These are phyloP conservation scores for Parelbella ahira DNA, from an alignment of 2,888 invertebrate species.

Conservation along the genomic window DNA sequence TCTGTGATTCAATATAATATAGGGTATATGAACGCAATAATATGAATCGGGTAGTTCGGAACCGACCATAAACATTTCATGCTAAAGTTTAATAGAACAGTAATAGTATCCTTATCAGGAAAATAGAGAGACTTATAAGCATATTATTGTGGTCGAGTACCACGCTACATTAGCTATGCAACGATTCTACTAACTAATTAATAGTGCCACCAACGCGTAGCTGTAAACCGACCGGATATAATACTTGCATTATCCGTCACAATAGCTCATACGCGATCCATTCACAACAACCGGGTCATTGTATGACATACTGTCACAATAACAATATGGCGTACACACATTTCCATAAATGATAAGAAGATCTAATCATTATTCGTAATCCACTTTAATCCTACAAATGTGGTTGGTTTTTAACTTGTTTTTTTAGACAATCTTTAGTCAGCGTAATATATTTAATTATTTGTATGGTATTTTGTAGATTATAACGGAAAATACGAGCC, in stretches of 20 bases:
- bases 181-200: constrained; percentile 18
- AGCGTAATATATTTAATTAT: too few species aligned
- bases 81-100: too few species aligned
- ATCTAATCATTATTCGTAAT: background rate
- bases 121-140: background rate
- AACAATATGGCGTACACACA: constrained; percentile 10
- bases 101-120: background rate
- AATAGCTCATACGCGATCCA: constrained; percentile 31
- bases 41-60: too few species aligned
- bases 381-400: background rate
- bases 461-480: too few species aligned
- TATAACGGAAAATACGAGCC: too few species aligned
- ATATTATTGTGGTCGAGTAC: too few species aligned
- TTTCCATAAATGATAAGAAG: background rate
- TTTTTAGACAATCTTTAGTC: too few species aligned
- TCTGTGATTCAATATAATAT: too few species aligned
- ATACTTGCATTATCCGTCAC: constrained; percentile 38
- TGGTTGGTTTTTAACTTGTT: too few species aligned
- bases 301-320: constrained; percentile 37
- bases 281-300: constrained; percentile 43
- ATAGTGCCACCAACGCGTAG: constrained; percentile 19
- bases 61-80: too few species aligned
- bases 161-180: constrained; percentile 4
- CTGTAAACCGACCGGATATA: constrained; percentile 46
- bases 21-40: too few species aligned